Base-by-base conservation (phyloP, 2,797 vertebrate genomes). In the Spheniscus humboldti region DNA sequence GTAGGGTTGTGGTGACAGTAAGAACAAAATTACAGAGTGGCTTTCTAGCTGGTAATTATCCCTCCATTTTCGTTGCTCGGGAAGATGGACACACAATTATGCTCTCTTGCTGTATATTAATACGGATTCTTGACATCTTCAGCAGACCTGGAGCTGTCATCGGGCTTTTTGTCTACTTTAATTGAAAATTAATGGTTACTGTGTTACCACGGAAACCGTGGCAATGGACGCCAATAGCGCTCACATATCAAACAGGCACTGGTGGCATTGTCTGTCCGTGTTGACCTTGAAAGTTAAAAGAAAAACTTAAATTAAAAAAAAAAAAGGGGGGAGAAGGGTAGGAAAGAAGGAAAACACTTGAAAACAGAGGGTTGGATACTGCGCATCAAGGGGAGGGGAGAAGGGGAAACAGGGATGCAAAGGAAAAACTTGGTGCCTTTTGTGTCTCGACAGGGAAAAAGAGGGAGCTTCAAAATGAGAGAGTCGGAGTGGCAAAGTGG, bases 171-270 rank as follows among this genome's bases (percentile, higher is more conserved):
- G 99, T 99, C 99, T 99, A 99, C 98, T 99, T 99, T 99, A 99
- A 99, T 99, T 99, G 99, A 99, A 99, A 99, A 99, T 99, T 99
- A 99, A 99, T 99, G 99, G 99, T 99, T 99, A 99, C 99, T 99
- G 98, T 97, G 99, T 99, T 99, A 98, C 99, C 99, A 98, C 97
- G 99, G 99, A 99, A 99, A 99, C 99, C 96, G 97, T 98, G 97
- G 99, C 98, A 98, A 98, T 98, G 98, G 99, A 98, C 98, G 98
- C 98, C 98, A 98, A 98, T 98, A 98, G 98, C 92, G 97, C 98
- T 98, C 98, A 98, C 97, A 98, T 98, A 99, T 99, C 98, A 99
- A 98, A 98, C 98, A 99, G 98, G 99, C 99, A 99, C 99, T 99
- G 98, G 99, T 99, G 98, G 99, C 99, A 98, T 98, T 99, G 98